These are phyloP conservation scores for Pseudonaja textilis DNA, from an alignment of 2,113 vertebrate species.

Conservation along the genomic window DNA sequence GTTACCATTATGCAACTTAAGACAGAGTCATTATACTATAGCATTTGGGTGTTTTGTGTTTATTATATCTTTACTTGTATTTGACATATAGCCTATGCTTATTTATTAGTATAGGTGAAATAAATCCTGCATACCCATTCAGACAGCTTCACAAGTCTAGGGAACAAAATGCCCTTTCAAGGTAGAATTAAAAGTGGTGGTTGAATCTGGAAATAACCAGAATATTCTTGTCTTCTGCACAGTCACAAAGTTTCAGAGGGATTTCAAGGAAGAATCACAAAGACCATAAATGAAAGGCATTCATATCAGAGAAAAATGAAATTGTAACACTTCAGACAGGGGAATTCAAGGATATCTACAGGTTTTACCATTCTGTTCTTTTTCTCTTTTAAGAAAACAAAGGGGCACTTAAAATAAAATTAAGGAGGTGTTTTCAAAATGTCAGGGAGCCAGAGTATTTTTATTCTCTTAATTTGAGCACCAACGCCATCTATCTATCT, in stretches of 20 bases:
- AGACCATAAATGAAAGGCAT: not conserved
- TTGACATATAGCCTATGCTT: constrained; percentile 4
- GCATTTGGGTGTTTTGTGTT: constrained; percentile 9
- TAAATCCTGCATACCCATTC: not conserved
- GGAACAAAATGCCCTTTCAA: not conserved
- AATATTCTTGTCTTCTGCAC: not conserved
- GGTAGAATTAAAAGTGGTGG: not conserved
- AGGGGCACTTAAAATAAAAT: not conserved
- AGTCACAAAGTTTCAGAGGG: not conserved
- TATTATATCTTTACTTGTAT: not conserved
- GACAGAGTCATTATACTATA: not conserved
- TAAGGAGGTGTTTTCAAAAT: not conserved
- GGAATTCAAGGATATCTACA: not conserved
- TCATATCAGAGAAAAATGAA: not conserved
- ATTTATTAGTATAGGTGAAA: not conserved
- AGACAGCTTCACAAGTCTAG: not conserved
- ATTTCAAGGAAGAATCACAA: not conserved
- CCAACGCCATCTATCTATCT: not conserved
- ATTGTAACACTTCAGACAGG: not conserved
- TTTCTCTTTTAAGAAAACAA: not conserved
- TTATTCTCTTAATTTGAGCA: not conserved
- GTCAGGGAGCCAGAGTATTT: not conserved
- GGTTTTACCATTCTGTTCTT: not conserved
- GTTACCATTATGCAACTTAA: constrained; percentile 1
- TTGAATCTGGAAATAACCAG: not conserved